Percentiles rank a stretch among this genome's conserved stretches.
These are phyloP conservation scores for Lysandra bellargus DNA, from an alignment of 2,888 invertebrate species.

Conservation along the genomic window DNA sequence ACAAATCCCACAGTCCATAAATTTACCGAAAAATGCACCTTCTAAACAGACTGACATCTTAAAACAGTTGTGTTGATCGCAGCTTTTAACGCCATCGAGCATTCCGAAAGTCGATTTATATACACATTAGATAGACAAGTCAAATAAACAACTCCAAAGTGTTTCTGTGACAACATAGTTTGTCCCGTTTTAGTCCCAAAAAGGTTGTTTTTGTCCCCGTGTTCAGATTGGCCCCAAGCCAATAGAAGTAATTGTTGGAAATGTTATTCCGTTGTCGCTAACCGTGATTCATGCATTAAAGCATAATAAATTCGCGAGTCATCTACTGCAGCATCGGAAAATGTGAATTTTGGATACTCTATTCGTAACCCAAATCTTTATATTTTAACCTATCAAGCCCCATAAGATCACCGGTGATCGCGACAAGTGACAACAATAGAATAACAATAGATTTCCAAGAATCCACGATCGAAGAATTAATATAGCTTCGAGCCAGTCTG, in stretches of 20 bases:
- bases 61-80: neutral
- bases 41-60: neutral
- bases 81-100: neutral
- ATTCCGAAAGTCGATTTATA: neutral
- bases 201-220: conserved; percentile 21
- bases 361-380: no score
- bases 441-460: no score
- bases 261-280: conserved; percentile 1
- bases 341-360: neutral
- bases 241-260: neutral
- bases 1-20: conserved; percentile 24
- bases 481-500: no score
- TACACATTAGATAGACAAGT: neutral
- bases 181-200: conserved; percentile 1
- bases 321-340: neutral
- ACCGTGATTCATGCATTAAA: conserved; percentile 10
- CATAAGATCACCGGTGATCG: no score
- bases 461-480: no score
- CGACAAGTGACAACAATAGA: no score
- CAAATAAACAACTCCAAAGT: conserved; percentile 2
- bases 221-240: neutral
- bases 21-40: neutral
- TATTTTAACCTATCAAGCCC: no score
- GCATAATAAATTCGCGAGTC: neutral
- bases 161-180: conserved; percentile 10